A percentile compares a stretch with the other conserved stretches of the same genome.
Conservation (phyloP, 2,888 invertebrate species). For the Chrysina gloriosa region DNA sequence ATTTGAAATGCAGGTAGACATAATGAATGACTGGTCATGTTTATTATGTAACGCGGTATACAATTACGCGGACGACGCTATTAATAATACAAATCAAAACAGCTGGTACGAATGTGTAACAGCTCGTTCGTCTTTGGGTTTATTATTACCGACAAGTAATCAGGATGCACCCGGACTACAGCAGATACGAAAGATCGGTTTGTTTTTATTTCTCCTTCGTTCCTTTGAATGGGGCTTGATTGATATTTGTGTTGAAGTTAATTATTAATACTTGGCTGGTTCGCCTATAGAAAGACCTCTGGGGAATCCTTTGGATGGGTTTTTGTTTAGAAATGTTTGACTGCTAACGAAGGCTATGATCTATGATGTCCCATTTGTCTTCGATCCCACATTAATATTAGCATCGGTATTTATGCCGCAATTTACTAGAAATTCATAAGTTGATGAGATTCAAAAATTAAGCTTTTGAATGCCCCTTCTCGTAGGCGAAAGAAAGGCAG, state of each 20-base stretch:
- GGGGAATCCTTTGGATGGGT: no score
- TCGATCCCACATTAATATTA: no score
- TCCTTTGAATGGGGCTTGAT: slow-evolving; percentile 1
- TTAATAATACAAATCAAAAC: slow-evolving; percentile 37
- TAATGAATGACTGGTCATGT: slow-evolving; percentile 34
- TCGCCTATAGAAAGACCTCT: neutral
- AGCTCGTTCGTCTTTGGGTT: slow-evolving; percentile 26
- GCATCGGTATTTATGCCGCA: no score
- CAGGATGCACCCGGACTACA: slow-evolving; percentile 2
- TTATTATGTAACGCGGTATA: slow-evolving; percentile 35
- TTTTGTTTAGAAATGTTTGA: no score
- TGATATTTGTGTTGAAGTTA: slow-evolving; percentile 15
- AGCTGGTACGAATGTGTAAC: slow-evolving; percentile 30
- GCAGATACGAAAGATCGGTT: neutral
- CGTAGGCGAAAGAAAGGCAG: no score
- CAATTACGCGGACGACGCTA: slow-evolving; percentile 29
- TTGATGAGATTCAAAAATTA: no score
- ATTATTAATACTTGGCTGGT: slow-evolving; percentile 9
- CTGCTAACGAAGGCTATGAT: no score
- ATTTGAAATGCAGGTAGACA: slow-evolving; percentile 32
- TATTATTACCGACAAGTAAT: slow-evolving; percentile 18
- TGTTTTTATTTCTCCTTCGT: slow-evolving; percentile 6
- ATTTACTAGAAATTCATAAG: no score
- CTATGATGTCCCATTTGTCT: no score
- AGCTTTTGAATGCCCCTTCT: no score